A percentile compares a stretch with the other conserved stretches of the same genome.
Evolutionary conservation across 1,140 invertebrate species (phyloP).

Genomic region (Antheraea pernyi): DNA sequence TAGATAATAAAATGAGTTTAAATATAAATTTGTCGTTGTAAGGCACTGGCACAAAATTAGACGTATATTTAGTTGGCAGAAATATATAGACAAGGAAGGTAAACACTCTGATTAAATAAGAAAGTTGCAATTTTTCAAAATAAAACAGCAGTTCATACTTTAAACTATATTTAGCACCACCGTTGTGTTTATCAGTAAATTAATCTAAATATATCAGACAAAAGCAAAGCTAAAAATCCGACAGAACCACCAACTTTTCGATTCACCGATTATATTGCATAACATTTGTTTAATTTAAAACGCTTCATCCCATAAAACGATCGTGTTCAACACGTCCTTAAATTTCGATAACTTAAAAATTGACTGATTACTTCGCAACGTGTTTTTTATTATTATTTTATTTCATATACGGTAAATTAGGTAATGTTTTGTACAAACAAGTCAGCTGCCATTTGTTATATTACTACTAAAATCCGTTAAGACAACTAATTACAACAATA

Average conservation of each 20-base stretch:
- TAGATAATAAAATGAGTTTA: too few relatives aligned
- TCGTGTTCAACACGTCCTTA: slow-evolving; percentile 29
- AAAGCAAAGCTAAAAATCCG: background rate
- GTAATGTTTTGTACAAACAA: slow-evolving; percentile 22
- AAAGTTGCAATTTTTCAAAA: too few relatives aligned
- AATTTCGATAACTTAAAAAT: slow-evolving; percentile 25
- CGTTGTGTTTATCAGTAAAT: too few relatives aligned
- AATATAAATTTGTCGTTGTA: too few relatives aligned
- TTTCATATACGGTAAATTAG: slow-evolving; percentile 9
- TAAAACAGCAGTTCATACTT: too few relatives aligned
- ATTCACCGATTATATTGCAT: background rate
- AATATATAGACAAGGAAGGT: too few relatives aligned
- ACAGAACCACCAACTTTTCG: background rate
- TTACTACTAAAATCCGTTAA: slow-evolving; percentile 13
- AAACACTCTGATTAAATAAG: too few relatives aligned
- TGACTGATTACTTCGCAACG: slow-evolving; percentile 21
- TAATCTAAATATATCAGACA: background rate
- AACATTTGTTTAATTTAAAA: background rate
- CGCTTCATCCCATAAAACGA: slow-evolving; percentile 11
- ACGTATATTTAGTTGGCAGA: too few relatives aligned
- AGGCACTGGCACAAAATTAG: too few relatives aligned
- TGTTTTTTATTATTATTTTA: background rate
- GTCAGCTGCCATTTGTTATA: slow-evolving; percentile 23
- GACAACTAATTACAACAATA: slow-evolving; percentile 12
- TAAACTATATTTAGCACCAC: too few relatives aligned